Base-by-base conservation (phyloP, 2,797 vertebrate species). In the Lophotriccus pileatus region DNA sequence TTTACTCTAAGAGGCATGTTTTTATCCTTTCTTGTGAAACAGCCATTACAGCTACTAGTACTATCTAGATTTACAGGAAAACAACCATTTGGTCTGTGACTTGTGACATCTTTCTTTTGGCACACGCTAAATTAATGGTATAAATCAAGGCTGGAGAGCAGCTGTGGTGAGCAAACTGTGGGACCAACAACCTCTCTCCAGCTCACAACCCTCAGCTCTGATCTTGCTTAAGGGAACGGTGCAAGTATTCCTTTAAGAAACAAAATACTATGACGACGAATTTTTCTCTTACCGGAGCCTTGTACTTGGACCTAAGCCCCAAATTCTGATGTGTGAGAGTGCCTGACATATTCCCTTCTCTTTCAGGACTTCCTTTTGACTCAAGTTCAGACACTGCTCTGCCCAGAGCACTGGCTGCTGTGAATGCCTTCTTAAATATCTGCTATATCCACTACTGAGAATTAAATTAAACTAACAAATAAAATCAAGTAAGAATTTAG, bases 281-380 rank as follows among this genome's bases (percentile, higher is more conserved):
- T 58, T 41, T 66, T 25, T 30, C 19, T 37, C 43, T 58, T 32
- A 39, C 5, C 36, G 28, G 77, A 79, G 73, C 30, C 30, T 0
- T n/a, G 43, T 6, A 17, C 46, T 22, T 34, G n/a, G 46, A 77
- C 23, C 41, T 55, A 24, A 52, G 34, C 27, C 73, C 76, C 62
- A 28, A 11, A 36, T n/a, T 34, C 41, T 34, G 27, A 37, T 9
- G 32, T 2, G 50, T 6, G 56, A 85, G 62, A 18, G 2, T 3
- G 7, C 17, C 28, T 5, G 59, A 49, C 14, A 44, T 15, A 53
- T 0, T 0, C 3, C 14, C 28, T 10, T 67, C 47, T 68, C 37
- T 32, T 47, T 47, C 46, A 50, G 41, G 46, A 73, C 60, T 23
- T 76, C 22, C 49, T 68, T 14, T 23, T 77, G 46, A 10, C 67